phyloP scores from a whole-genome alignment of 2,888 invertebrate genomes.

The Metalampra italica region DNA sequence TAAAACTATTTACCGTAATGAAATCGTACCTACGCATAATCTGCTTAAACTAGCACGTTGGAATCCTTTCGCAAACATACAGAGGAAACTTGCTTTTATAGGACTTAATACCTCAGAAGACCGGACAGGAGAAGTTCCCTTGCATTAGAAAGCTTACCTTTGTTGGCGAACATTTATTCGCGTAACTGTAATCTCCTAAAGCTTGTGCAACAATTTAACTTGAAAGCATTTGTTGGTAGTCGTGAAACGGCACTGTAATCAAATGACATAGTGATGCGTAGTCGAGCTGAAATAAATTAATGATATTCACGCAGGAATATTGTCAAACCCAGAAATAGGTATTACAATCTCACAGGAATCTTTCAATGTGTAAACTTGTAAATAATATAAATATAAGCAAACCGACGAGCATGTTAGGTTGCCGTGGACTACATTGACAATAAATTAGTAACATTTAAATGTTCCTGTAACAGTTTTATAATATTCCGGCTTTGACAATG shows the following conservation, averaged over 20 bases:
- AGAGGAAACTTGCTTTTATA: constrained; percentile 26
- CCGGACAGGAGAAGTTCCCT: constrained; percentile 13
- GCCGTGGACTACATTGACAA: too few species aligned
- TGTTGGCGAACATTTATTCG: constrained; percentile 21
- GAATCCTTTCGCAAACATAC: constrained; percentile 8
- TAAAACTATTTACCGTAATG: too few species aligned
- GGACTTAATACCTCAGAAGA: constrained; percentile 24
- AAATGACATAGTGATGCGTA: not conserved
- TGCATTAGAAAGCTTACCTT: constrained; percentile 29
- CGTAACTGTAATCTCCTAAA: constrained; percentile 26
- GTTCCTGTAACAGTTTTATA: too few species aligned
- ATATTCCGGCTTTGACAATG: too few species aligned
- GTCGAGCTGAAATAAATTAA: too few species aligned
- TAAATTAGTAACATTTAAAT: too few species aligned
- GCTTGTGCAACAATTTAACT: constrained; percentile 7
- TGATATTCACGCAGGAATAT: too few species aligned
- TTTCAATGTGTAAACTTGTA: too few species aligned
- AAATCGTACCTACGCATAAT: not conserved
- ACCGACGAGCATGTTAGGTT: too few species aligned
- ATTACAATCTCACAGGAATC: too few species aligned
- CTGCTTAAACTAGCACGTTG: not conserved
- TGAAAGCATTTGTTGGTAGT: not conserved
- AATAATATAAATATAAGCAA: too few species aligned
- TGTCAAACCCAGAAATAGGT: too few species aligned
- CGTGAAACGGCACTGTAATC: not conserved